Base-by-base conservation (phyloP, 2,113 vertebrate genomes). In the Rhabdomys dilectus region DNA sequence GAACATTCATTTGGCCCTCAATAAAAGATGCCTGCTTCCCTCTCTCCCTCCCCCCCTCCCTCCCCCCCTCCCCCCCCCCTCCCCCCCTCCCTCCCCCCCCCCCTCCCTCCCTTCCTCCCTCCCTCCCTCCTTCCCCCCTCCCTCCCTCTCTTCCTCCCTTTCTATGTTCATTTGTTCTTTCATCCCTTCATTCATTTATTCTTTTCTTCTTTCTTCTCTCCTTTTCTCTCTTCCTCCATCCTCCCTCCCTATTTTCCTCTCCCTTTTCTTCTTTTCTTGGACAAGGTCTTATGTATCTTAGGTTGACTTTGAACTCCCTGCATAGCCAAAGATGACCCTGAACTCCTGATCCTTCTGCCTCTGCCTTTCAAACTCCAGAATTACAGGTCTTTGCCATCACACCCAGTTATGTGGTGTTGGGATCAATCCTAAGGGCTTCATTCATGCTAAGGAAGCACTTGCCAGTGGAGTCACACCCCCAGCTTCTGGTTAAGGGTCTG, bases 161-260 rank as follows among this genome's bases (percentile, higher is more conserved):
- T 1, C 24, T 48, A 9, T 48, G 48, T 48, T 48, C 48, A 48
- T 48, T 48, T 48, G 48, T 48, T 48, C 8, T 48, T 22, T 19
- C 19, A 6, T 58, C 5, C 19, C 58, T 17, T 21, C 58, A 17
- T 7, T 60, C 58, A 21, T 56, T 56, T 15, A 3, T 56, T 58
- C 56, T 19, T 58, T 58, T 17, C 4, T 58, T 58, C 56, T 19
- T 62, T 8, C 3, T 29, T 64, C 10, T 26, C 3, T 29, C 24
- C 4, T 6, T 53, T 17, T 1, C 3, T 19, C 4, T 8, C 29
- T 78, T 16, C 3, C 16, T 78, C 1, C 7, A 7, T 26, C 4
- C 73, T 76, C n/a, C 10, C 72, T 48, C 75, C 12, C 42, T 29
- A 3, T 22, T 22, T 77, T 45, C 19, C 10, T 12, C 22, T 21